A percentile compares a stretch with the other conserved stretches of the same genome.
Conservation (phyloP, 2,797 vertebrate genomes). For the Syngnathus rostellatus region DNA sequence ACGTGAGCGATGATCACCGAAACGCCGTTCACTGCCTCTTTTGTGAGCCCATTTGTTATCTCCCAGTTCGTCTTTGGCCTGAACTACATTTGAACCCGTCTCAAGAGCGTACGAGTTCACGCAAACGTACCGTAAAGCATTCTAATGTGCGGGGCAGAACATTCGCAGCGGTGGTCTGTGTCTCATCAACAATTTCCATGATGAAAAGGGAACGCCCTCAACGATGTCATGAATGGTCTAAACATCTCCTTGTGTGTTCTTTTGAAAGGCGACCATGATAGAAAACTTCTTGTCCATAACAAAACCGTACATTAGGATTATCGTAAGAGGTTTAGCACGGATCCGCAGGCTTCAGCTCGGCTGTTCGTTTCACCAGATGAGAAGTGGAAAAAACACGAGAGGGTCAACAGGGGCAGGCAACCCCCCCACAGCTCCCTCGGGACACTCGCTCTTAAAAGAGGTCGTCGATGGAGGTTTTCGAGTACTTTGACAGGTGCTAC, state of each 20-base stretch:
- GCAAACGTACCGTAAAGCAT: background rate
- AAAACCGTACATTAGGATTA: slow-evolving; percentile 61
- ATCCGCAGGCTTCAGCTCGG: slow-evolving; percentile 13
- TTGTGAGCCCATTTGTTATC: background rate
- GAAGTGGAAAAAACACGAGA: slow-evolving; percentile 46
- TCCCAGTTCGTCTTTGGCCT: background rate
- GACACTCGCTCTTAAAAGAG: background rate
- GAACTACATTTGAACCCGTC: background rate
- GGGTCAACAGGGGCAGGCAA: background rate
- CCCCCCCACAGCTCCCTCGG: background rate
- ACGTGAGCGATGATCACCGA: background rate
- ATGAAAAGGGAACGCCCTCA: background rate
- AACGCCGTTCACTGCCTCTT: background rate
- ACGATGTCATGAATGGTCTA: background rate
- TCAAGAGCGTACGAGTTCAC: background rate
- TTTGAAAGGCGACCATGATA: slow-evolving; percentile 5
- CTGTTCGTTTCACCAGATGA: slow-evolving; percentile 48
- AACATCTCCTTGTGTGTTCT: background rate
- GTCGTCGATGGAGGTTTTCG: background rate
- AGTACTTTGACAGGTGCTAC: background rate
- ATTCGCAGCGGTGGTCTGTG: background rate
- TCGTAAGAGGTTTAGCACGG: slow-evolving; percentile 69
- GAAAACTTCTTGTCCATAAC: slow-evolving; percentile 21
- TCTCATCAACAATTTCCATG: background rate
- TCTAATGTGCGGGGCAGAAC: background rate